A percentile compares a stretch with the other conserved stretches of the same genome.
Evolutionary conservation across 1,140 invertebrate genomes (phyloP).

Genomic region (Metopolophium dirhodum): DNA sequence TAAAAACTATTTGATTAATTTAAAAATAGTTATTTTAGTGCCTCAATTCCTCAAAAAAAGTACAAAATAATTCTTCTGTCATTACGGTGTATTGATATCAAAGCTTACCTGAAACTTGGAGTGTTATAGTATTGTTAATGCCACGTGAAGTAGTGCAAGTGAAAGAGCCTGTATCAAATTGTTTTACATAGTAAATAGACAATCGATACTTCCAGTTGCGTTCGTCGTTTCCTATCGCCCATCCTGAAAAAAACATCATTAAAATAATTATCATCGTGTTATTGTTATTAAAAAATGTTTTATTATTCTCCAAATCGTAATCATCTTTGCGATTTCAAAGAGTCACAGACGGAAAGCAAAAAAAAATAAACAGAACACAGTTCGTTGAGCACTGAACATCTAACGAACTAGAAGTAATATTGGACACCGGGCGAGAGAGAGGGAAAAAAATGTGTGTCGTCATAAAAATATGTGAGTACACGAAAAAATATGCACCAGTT

Average conservation of each 20-base stretch:
- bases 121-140: constrained; percentile 78
- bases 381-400: constrained; percentile 41
- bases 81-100: neutral
- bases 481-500: neutral
- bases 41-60: neutral
- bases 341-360: constrained; percentile 17
- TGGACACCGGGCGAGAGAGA: neutral
- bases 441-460: neutral
- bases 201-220: constrained; percentile 81
- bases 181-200: constrained; percentile 81
- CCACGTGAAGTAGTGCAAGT: constrained; percentile 83
- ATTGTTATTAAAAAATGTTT: constrained; percentile 22
- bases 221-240: constrained; percentile 78
- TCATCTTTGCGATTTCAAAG: constrained; percentile 26
- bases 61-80: neutral
- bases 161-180: constrained; percentile 77
- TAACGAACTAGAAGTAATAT: constrained; percentile 55
- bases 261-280: neutral
- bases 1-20: neutral
- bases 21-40: neutral
- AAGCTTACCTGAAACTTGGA: constrained; percentile 78
- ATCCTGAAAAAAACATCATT: constrained; percentile 68
- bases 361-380: constrained; percentile 55
- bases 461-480: neutral
- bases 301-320: neutral